Conservation (phyloP, 1,140 invertebrate species). For the Sogatella furcifera region DNA sequence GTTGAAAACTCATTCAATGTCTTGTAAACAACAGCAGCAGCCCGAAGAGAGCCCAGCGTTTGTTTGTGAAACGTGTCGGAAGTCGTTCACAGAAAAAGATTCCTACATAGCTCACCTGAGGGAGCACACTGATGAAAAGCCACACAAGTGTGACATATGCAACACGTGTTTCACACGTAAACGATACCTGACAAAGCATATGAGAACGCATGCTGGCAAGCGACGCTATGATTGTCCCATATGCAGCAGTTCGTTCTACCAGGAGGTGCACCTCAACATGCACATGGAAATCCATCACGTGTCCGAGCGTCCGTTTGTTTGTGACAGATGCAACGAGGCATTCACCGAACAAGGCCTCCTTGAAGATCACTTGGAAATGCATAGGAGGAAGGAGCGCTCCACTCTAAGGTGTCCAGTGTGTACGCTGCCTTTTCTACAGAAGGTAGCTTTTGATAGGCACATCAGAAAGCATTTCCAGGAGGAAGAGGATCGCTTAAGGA, state of each 20-base stretch:
- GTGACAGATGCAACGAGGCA: not conserved
- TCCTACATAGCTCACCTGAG: not conserved
- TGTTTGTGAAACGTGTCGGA: not conserved
- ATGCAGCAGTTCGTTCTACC: not conserved
- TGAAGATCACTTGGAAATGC: not conserved
- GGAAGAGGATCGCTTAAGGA: not conserved
- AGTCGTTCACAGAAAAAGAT: not conserved
- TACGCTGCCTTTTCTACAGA: not conserved
- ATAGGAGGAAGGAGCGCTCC: not conserved
- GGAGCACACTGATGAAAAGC: not conserved
- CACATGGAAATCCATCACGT: not conserved
- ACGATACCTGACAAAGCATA: not conserved
- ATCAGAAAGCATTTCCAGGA: not conserved
- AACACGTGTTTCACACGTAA: not conserved
- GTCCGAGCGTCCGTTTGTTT: not conserved
- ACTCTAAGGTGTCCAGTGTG: not conserved
- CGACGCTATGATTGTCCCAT: not conserved
- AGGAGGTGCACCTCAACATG: not conserved
- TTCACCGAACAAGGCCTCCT: not conserved
- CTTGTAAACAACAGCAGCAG: not conserved
- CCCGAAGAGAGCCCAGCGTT: not conserved
- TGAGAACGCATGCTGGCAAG: not conserved
- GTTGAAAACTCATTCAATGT: not conserved
- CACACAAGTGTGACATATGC: not conserved
- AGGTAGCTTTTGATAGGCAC: not conserved